Percentiles rank a stretch among this genome's conserved stretches.
Evolutionary conservation across 2,888 invertebrate species (phyloP).

Genomic region (Lobophora halterata): DNA sequence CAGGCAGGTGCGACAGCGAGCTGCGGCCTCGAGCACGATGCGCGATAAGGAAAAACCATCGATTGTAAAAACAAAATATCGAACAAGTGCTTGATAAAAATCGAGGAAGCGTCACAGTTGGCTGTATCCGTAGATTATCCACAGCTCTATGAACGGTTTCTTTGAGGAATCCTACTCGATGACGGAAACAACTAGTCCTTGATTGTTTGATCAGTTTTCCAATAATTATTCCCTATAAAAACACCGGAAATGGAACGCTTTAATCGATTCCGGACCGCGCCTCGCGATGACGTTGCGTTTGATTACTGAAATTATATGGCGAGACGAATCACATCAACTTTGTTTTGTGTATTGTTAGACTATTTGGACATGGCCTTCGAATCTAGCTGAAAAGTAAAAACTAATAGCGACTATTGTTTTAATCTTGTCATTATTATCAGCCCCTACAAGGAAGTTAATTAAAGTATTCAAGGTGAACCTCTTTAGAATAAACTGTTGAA

Average conservation of each 20-base stretch:
- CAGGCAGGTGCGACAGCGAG: conserved; percentile 56
- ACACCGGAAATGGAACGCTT: conserved; percentile 75
- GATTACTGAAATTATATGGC: conserved; percentile 78
- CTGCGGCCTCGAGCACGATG: conserved; percentile 34
- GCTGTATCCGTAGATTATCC: conserved; percentile 72
- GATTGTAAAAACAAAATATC: conserved; percentile 75
- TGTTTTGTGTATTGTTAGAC: conserved; percentile 77
- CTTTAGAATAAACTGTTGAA: conserved; percentile 36
- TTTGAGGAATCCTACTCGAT: conserved; percentile 58
- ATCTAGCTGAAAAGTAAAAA: conserved; percentile 68
- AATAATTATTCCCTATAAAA: conserved; percentile 73
- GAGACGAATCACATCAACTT: conserved; percentile 69
- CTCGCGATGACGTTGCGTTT: conserved; percentile 71
- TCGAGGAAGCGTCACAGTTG: conserved; percentile 78
- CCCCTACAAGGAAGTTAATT: conserved; percentile 70
- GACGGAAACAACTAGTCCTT: conserved; percentile 67
- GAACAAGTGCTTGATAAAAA: conserved; percentile 73
- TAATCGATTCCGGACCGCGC: conserved; percentile 75
- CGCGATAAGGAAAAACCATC: conserved; percentile 56
- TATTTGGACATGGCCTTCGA: conserved; percentile 66
- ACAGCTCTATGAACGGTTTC: conserved; percentile 66
- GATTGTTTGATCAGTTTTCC: conserved; percentile 73
- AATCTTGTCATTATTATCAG: conserved; percentile 72
- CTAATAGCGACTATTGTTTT: conserved; percentile 77
- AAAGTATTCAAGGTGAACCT: conserved; percentile 67